Conservation (phyloP, 2,888 invertebrate genomes). For the Hydraecia micacea region DNA sequence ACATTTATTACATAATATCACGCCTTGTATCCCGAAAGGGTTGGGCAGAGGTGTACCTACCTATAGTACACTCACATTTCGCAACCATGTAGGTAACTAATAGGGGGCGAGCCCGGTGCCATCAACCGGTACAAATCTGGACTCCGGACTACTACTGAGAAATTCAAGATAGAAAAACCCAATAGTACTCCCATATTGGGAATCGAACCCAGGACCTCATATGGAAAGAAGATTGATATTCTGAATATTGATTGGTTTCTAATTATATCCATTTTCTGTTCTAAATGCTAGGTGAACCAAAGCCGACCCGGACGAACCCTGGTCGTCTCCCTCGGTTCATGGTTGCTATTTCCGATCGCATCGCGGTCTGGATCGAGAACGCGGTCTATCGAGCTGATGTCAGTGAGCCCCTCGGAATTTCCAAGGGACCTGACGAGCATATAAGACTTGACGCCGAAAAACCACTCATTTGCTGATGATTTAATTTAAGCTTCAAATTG, state of each 20-base stretch:
- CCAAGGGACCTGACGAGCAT: conserved; percentile 76
- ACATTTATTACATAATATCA: not conserved
- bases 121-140: not conserved
- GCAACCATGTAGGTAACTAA: not conserved
- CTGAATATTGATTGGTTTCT: not conserved
- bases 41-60: not conserved
- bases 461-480: conserved; percentile 71
- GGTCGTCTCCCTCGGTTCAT: conserved; percentile 87
- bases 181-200: not conserved
- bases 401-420: conserved; percentile 74
- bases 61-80: not conserved
- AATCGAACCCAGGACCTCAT: not conserved
- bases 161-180: not conserved
- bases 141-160: not conserved
- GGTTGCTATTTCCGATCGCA: conserved; percentile 89
- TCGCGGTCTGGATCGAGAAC: conserved; percentile 89
- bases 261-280: not conserved
- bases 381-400: conserved; percentile 87
- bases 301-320: conserved; percentile 84
- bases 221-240: not conserved
- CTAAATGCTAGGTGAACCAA: conserved; percentile 80
- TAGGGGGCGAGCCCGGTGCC: not conserved
- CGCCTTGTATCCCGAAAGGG: not conserved
- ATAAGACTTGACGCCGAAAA: conserved; percentile 83
- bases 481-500: conserved; percentile 8